Evolutionary conservation across 2,113 vertebrate species (phyloP).

Genomic region (Chauna torquata): DNA sequence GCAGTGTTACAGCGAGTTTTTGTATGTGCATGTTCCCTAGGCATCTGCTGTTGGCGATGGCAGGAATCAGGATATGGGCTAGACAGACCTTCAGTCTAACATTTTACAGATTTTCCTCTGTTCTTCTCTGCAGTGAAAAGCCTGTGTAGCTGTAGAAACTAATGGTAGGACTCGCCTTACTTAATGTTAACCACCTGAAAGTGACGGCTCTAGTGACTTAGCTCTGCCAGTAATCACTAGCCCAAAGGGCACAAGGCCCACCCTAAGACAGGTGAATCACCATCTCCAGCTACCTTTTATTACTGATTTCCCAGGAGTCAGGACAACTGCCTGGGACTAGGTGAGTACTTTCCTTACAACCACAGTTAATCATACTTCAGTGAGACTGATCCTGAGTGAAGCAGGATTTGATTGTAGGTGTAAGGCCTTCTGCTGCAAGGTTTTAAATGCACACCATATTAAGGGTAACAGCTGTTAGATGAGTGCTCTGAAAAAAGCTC

Average conservation of each 20-base stretch:
- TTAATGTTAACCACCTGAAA: background rate
- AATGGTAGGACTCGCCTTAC: background rate
- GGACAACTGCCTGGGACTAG: background rate
- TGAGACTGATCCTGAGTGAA: background rate
- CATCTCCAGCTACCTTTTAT: background rate
- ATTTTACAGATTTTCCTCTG: background rate
- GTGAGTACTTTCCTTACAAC: background rate
- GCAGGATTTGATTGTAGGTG: background rate
- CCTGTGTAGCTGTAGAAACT: background rate
- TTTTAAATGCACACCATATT: background rate
- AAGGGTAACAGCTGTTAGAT: background rate
- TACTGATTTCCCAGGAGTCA: background rate
- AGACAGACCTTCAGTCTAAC: background rate
- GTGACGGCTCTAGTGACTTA: background rate
- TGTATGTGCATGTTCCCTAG: background rate
- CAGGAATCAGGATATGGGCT: background rate
- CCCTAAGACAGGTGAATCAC: background rate
- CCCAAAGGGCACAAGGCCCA: background rate
- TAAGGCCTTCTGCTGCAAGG: background rate
- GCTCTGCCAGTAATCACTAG: background rate
- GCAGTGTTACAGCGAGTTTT: background rate
- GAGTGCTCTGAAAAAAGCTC: background rate
- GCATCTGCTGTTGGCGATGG: background rate
- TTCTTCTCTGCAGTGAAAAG: background rate
- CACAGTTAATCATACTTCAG: background rate